Evolutionary conservation across 2,888 invertebrate genomes (phyloP).

Genomic region (Scaptomyza reducta): DNA sequence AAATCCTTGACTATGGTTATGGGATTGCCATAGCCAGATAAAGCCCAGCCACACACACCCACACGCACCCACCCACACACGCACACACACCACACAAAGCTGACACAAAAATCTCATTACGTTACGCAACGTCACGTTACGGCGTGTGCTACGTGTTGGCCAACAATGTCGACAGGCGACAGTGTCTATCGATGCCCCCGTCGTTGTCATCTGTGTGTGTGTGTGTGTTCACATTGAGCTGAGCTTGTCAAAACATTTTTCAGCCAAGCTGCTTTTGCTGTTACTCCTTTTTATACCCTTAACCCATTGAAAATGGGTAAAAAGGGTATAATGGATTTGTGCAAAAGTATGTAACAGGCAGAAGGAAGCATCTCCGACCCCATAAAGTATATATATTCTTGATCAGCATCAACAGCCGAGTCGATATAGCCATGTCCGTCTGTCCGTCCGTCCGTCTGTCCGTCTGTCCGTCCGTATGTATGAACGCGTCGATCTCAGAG

Average conservation of each 20-base stretch:
- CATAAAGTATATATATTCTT: too few species aligned
- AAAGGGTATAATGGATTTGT: too few species aligned
- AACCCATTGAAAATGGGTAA: too few species aligned
- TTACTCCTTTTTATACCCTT: neutral
- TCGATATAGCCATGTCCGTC: too few species aligned
- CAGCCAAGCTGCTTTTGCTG: neutral
- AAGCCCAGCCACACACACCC: neutral
- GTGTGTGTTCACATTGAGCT: slow-evolving; percentile 55
- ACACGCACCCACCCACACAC: too few species aligned
- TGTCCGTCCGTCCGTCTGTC: too few species aligned
- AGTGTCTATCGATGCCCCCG: slow-evolving; percentile 22
- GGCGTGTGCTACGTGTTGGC: slow-evolving; percentile 48
- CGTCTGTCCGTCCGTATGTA: too few species aligned
- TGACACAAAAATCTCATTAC: slow-evolving; percentile 74
- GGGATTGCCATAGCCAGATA: slow-evolving; percentile 24
- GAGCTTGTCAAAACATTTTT: slow-evolving; percentile 28
- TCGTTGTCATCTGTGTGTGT: slow-evolving; percentile 8
- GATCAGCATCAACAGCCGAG: too few species aligned
- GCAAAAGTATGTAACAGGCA: too few species aligned
- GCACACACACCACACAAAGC: slow-evolving; percentile 55
- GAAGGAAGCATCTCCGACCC: too few species aligned
- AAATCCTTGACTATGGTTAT: slow-evolving; percentile 29
- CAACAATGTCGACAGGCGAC: slow-evolving; percentile 37
- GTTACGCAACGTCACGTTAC: slow-evolving; percentile 68
- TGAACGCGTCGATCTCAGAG: too few species aligned